These are phyloP conservation scores for Micrasema longulum DNA, from an alignment of 1,140 invertebrate genomes.

Conservation along the genomic window DNA sequence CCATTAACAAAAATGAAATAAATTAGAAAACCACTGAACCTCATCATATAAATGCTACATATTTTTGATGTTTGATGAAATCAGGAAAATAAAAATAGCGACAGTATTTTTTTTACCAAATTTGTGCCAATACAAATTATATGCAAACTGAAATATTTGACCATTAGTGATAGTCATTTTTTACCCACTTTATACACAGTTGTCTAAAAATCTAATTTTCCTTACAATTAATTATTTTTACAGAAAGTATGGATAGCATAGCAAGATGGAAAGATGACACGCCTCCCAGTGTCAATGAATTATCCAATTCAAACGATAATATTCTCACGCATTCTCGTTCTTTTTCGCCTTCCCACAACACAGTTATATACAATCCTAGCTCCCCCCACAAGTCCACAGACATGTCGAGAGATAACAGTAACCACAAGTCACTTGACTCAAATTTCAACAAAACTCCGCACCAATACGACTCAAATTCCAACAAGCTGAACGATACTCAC, in stretches of 20 bases:
- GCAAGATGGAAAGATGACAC: slow-evolving; percentile 68
- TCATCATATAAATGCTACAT: no score
- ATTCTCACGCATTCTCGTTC: slow-evolving; percentile 57
- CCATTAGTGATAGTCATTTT: not conserved
- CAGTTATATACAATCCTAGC: slow-evolving; percentile 63
- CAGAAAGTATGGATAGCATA: slow-evolving; percentile 67
- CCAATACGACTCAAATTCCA: slow-evolving; percentile 57
- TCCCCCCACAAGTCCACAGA: slow-evolving; percentile 51
- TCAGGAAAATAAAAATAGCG: no score
- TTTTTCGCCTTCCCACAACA: slow-evolving; percentile 63
- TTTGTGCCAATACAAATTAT: no score
- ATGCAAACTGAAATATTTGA: no score
- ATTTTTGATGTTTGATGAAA: no score
- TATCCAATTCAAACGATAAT: slow-evolving; percentile 65
- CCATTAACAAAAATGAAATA: no score
- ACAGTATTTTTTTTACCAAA: no score
- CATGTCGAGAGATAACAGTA: slow-evolving; percentile 54
- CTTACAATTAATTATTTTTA: slow-evolving; percentile 29
- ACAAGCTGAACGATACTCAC: slow-evolving; percentile 56
- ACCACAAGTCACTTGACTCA: slow-evolving; percentile 60
- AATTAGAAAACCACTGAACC: no score
- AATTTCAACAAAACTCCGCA: slow-evolving; percentile 55
- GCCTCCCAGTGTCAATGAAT: slow-evolving; percentile 61
- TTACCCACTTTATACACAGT: not conserved
- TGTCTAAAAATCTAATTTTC: no score